phyloP scores from a whole-genome alignment of 2,888 invertebrate genomes.

The Iphiclides podalirius region DNA sequence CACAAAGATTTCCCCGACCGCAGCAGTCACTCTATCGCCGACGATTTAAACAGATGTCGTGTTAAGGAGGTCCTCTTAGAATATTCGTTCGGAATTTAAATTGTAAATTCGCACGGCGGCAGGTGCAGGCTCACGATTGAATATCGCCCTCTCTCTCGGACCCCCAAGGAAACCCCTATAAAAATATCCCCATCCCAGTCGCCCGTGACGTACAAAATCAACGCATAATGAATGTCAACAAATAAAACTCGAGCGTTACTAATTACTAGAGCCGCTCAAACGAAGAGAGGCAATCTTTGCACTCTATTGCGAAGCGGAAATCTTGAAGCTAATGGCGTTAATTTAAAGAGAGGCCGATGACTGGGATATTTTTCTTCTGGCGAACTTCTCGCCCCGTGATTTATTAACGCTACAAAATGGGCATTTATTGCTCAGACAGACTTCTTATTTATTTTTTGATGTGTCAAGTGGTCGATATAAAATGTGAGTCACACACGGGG shows the following conservation, averaged over 20 bases:
- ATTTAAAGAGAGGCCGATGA: conserved; percentile 77
- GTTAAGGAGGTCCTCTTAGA: conserved; percentile 78
- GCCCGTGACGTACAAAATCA: conserved; percentile 60
- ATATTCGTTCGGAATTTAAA: conserved; percentile 78
- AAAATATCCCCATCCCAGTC: conserved; percentile 47
- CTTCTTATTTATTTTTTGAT: conserved; percentile 26
- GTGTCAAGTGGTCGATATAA: conserved; percentile 44
- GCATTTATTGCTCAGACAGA: conserved; percentile 35
- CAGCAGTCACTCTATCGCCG: conserved; percentile 74
- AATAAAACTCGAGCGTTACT: conserved; percentile 80
- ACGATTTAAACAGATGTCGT: conserved; percentile 80
- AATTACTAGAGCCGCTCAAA: conserved; percentile 73
- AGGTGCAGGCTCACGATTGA: conserved; percentile 72
- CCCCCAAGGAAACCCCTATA: conserved; percentile 32
- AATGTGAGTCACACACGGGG: conserved; percentile 63
- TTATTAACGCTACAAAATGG: conserved; percentile 56
- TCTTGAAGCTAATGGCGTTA: conserved; percentile 78
- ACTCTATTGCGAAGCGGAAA: conserved; percentile 74
- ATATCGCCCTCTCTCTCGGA: conserved; percentile 53
- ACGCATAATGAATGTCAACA: conserved; percentile 78
- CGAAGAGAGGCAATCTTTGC: conserved; percentile 76
- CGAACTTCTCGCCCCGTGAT: conserved; percentile 63
- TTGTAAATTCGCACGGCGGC: conserved; percentile 78
- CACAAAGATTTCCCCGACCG: conserved; percentile 66
- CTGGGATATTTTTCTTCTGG: conserved; percentile 71